These are phyloP conservation scores for Volucella zonaria DNA, from an alignment of 2,888 invertebrate genomes.

Conservation along the genomic window DNA sequence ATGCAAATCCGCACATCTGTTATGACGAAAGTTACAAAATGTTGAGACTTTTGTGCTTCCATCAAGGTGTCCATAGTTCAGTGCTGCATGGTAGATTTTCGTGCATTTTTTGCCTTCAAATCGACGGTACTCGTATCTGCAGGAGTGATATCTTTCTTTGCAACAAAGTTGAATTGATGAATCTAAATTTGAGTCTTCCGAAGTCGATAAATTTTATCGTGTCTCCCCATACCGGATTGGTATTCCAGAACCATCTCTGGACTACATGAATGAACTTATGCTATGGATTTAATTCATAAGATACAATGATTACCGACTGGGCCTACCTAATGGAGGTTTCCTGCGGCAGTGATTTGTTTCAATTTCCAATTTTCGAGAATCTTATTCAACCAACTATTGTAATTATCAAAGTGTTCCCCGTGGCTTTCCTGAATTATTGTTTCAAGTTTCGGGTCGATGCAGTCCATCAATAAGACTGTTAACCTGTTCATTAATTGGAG, in stretches of 20 bases:
- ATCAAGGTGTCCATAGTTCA: background rate
- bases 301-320: too few species aligned
- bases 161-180: conserved; percentile 1
- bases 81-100: conserved; percentile 4
- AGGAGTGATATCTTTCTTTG: conserved; percentile 26
- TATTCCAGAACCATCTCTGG: too few species aligned
- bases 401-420: background rate
- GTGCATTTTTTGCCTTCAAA: conserved; percentile 18
- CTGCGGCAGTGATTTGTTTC: background rate
- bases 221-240: too few species aligned
- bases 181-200: conserved; percentile 12
- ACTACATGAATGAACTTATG: too few species aligned
- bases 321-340: too few species aligned
- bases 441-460: background rate
- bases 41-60: conserved; percentile 22
- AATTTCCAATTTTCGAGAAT: background rate
- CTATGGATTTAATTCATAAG: too few species aligned
- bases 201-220: background rate
- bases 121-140: conserved; percentile 11
- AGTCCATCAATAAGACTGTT: background rate
- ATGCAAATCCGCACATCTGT: conserved; percentile 62
- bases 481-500: background rate
- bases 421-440: background rate
- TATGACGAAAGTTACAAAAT: conserved; percentile 50
- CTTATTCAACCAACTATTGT: too few species aligned